Conservation (phyloP, 2,888 invertebrate species). For the Andrena minutula region DNA sequence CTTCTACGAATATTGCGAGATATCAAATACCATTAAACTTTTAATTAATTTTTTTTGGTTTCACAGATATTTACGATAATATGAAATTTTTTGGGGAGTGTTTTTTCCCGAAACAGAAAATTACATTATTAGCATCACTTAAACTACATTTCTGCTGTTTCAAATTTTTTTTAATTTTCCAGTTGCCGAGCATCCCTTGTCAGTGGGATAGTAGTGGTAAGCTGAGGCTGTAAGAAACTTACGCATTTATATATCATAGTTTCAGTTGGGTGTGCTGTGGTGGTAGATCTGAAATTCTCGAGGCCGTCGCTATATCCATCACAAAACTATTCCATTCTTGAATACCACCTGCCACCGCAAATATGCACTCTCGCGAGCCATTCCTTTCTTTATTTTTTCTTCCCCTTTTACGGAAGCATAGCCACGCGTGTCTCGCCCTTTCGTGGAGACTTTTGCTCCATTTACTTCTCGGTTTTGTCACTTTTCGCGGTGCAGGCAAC, state of each 20-base stretch:
- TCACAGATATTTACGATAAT: too few relatives aligned
- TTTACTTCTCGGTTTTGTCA: background rate
- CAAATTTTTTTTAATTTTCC: too few relatives aligned
- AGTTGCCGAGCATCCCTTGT: too few relatives aligned
- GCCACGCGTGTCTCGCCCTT: constrained; percentile 5
- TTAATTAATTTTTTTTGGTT: too few relatives aligned
- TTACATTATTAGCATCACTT: too few relatives aligned
- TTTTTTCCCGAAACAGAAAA: too few relatives aligned
- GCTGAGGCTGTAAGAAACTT: background rate
- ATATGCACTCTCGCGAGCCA: constrained; percentile 1
- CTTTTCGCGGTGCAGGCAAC: constrained; percentile 25
- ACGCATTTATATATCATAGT: background rate
- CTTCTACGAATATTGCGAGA: too few relatives aligned
- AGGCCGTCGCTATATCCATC: background rate
- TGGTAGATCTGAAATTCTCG: background rate
- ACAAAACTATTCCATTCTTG: background rate
- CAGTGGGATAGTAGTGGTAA: background rate
- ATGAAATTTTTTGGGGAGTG: too few relatives aligned
- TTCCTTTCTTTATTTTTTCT: background rate
- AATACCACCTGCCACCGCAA: constrained; percentile 15
- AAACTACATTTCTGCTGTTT: too few relatives aligned
- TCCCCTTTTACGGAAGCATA: background rate
- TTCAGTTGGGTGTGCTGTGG: background rate
- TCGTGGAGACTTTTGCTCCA: background rate
- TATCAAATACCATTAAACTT: too few relatives aligned